A percentile compares a stretch with the other conserved stretches of the same genome.
Evolutionary conservation across 2,888 invertebrate species (phyloP).

Genomic region (Metopia argyrocephala): DNA sequence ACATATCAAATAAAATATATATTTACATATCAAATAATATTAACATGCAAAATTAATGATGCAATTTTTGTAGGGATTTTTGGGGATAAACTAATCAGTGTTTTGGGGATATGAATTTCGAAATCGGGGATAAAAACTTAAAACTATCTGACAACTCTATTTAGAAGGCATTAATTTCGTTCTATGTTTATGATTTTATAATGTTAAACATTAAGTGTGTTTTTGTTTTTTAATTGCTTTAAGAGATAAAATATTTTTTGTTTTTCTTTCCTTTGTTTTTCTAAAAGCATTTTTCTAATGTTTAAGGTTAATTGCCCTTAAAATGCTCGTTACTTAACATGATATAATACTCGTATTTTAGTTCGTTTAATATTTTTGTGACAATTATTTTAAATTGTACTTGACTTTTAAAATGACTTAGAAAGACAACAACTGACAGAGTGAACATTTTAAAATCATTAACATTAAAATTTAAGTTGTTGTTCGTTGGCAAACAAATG

Average conservation of each 20-base stretch:
- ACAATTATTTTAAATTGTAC: slow-evolving; percentile 52
- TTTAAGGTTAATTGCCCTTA: slow-evolving; percentile 51
- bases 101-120: no score
- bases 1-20: no score
- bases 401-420: slow-evolving; percentile 20
- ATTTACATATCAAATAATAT: no score
- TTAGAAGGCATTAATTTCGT: background rate
- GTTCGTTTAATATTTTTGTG: slow-evolving; percentile 28
- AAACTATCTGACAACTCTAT: no score
- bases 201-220: background rate
- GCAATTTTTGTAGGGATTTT: no score
- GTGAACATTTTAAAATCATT: background rate
- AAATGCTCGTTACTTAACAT: slow-evolving; percentile 36
- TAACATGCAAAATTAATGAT: no score
- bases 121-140: no score
- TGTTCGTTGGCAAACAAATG: background rate
- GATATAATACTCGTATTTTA: slow-evolving; percentile 28
- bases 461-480: background rate
- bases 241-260: background rate
- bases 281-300: background rate
- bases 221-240: slow-evolving; percentile 24
- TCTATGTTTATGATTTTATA: background rate
- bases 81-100: no score
- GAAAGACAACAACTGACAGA: background rate
- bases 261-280: background rate